Percentiles rank a stretch among this genome's conserved stretches.
Evolutionary conservation across 2,888 invertebrate species (phyloP).

Genomic region (Agelastica alni): DNA sequence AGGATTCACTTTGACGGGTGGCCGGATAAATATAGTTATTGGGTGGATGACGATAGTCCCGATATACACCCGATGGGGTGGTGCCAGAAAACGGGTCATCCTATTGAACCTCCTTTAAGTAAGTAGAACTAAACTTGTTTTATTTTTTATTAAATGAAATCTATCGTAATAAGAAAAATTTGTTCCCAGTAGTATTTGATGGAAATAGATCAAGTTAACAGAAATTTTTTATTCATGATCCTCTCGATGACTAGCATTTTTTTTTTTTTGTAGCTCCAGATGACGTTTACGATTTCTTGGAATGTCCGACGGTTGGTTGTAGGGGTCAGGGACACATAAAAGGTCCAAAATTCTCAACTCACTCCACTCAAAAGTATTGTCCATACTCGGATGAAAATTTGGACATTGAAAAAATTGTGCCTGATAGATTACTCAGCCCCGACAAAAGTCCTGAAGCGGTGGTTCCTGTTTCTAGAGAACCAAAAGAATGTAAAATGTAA

Average conservation of each 20-base stretch:
- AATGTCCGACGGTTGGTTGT: constrained; percentile 86
- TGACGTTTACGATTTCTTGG: constrained; percentile 64
- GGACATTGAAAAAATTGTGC: constrained; percentile 56
- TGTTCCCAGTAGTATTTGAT: no score
- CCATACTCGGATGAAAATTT: constrained; percentile 71
- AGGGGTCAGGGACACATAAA: constrained; percentile 87
- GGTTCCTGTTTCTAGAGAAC: constrained; percentile 54
- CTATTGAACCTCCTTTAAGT: constrained; percentile 83
- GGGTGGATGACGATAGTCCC: constrained; percentile 88
- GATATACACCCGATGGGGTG: constrained; percentile 92
- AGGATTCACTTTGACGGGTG: constrained; percentile 88
- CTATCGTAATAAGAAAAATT: no score
- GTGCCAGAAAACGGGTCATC: constrained; percentile 88
- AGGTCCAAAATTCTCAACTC: constrained; percentile 75
- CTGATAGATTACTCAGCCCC: constrained; percentile 60
- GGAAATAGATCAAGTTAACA: no score
- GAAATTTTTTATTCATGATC: no score
- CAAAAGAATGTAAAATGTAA: constrained; percentile 49
- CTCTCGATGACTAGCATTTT: no score
- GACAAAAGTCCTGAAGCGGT: constrained; percentile 53
- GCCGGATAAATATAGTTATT: constrained; percentile 81
- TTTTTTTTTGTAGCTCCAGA: constrained; percentile 61
- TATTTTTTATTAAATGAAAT: no score
- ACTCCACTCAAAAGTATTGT: constrained; percentile 73
- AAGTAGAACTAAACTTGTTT: constrained; percentile 55